These are phyloP conservation scores for Parotocinclus haroldoi DNA, from an alignment of 2,797 vertebrate genomes.

Conservation along the genomic window DNA sequence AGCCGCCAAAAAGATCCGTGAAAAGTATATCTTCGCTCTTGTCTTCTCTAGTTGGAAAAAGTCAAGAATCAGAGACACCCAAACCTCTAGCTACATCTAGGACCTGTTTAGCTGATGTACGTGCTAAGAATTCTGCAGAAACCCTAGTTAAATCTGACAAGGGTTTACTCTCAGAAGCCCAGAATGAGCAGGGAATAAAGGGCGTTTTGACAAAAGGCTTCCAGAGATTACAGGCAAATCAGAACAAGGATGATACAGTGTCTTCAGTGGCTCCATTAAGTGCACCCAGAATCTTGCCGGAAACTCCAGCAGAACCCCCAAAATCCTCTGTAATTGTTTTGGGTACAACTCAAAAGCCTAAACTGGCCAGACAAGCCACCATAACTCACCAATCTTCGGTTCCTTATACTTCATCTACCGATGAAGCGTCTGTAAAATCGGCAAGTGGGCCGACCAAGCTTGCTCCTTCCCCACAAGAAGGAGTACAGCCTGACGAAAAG, in stretches of 20 bases:
- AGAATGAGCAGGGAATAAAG: constrained; percentile 56
- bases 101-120: constrained; percentile 7
- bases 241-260: constrained; percentile 65
- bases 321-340: constrained; percentile 44
- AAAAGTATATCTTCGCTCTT: constrained; percentile 80
- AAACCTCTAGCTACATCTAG: constrained; percentile 46
- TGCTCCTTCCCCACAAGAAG: constrained; percentile 43
- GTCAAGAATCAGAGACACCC: constrained; percentile 61
- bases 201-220: constrained; percentile 64
- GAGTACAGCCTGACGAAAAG: constrained; percentile 50
- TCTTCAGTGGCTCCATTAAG: constrained; percentile 38
- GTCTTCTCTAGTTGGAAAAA: constrained; percentile 79
- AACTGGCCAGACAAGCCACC: constrained; percentile 65
- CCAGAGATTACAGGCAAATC: constrained; percentile 69
- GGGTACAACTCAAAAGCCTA: constrained; percentile 60
- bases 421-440: constrained; percentile 64
- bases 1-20: constrained; percentile 70
- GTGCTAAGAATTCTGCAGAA: constrained; percentile 34
- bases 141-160: constrained; percentile 26
- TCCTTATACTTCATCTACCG: constrained; percentile 40
- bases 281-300: constrained; percentile 59
- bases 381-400: constrained; percentile 59
- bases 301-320: constrained; percentile 51
- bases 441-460: constrained; percentile 63
- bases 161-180: background rate